Base-by-base conservation (phyloP, 2,797 vertebrate species). In the Callimico goeldii region DNA sequence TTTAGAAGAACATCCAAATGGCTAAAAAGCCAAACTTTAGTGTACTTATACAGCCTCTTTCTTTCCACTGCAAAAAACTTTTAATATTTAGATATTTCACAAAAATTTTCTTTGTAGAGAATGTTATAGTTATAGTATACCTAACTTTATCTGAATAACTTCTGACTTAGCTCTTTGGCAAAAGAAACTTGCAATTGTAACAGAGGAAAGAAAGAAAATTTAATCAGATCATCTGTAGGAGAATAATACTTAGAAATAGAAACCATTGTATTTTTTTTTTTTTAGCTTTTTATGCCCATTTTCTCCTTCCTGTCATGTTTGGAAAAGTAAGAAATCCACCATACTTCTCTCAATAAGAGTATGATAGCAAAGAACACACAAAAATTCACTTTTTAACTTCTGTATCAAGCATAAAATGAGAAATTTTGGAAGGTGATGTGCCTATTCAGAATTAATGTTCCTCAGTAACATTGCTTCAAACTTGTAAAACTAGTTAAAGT, bases 361-460 rank as follows among this genome's bases (percentile, higher is more conserved):
- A 33, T 64, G 83, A 72, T 39, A 36, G 39, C 82, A 30, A 39
- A 70, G 57, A 83, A 96, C 57, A 92, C 83, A 39, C 20, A 57
- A 58, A 91, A 80, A 88, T 43, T 4, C 17, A 41, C 36, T 20
- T 36, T 77, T 77, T 41, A 39, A 76, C 86, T 82, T 92, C 33
- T 70, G 14, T 77, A 84, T 97, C 36, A 89, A 58, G 20, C 1
- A 61, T 76, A 58, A 80, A 83, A 80, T 52, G 55, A 82, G n/a
- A 87, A 41, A 94, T 39, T 48, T 82, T 90, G 33, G 17, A 77
- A 90, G 58, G 52, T 33, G 46, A 15, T 88, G 5, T 61, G 33
- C 80, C 87, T 95, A 57, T 75, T 96, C 57, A 80, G 61, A 90
- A 88, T 95, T n/a, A 88, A 3, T 76, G 55, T 81, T 95, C 2